Base-by-base conservation (phyloP, 2,113 vertebrate genomes). In the Phaethon lepturus region DNA sequence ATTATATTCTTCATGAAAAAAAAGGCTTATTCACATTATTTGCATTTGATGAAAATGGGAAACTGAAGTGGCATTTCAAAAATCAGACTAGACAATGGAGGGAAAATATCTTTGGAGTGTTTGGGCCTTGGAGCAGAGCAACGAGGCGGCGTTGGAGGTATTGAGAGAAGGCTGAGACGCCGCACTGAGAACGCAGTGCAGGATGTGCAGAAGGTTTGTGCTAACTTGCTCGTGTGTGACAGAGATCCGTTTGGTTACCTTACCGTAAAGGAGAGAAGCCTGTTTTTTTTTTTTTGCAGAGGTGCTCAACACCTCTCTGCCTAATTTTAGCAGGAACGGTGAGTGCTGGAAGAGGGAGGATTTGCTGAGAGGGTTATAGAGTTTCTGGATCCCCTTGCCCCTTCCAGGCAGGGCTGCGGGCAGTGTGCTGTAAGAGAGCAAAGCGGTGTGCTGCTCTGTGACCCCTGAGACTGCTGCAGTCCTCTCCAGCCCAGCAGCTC, bases 31-130 rank as follows among this genome's bases (percentile, higher is more conserved):
- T 95, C 55, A 6, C 3, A 2, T 66, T 86, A 68, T 94, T 74
- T 92, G 69, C 92, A 66, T 93, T 85, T 12, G 3, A 76, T 73
- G 80, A 87, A 93, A 38, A 44, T 1, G 18, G 42, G 80, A 69
- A 80, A 86, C 67, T 89, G 47, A 87, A 68, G 87, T 64, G 86
- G 50, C 80, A 68, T 93, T 92, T 89, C 53, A 82, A 88, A 93
- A 97, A 73, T 69, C 73, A 77, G 83, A 68, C n/a, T 67, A 96
- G 93, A 69, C 60, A 52, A 71, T 40, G 74, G 60, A 56, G 71
- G 59, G 38, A 63, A 55, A 23, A 85, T n/a, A 19, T n/a, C 47
- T 93, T 52, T 92, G 59, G 67, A 81, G 55, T 52, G 20, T 75
- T 80, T 10, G 35, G 83, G 90, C 74, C 73, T 79, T 49, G 66